Percentiles rank a stretch among this genome's conserved stretches.
phyloP scores from a whole-genome alignment of 1,140 invertebrate genomes.

The Dendrolimus punctatus region DNA sequence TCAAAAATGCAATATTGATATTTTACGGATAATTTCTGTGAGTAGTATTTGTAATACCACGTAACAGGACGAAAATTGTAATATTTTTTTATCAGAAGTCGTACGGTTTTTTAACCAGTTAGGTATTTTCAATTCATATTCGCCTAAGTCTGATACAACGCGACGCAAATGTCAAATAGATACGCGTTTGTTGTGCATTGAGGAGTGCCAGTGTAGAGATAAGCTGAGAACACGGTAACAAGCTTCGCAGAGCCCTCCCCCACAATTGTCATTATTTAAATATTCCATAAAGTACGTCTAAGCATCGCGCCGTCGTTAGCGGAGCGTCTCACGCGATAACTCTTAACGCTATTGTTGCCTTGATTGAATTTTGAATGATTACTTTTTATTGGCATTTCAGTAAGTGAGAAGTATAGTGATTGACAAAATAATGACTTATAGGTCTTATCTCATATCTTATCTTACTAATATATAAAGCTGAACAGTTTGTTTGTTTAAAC shows the following conservation, averaged over 20 bases:
- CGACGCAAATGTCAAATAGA: slow-evolving; percentile 1
- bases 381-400: slow-evolving; percentile 3
- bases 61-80: too few relatives aligned
- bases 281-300: slow-evolving; percentile 50
- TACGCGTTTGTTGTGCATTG: slow-evolving; percentile 16
- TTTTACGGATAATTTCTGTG: too few relatives aligned
- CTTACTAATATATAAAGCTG: too few relatives aligned
- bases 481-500: too few relatives aligned
- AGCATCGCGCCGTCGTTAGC: slow-evolving; percentile 43
- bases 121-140: too few relatives aligned
- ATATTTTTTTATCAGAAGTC: too few relatives aligned
- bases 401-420: not conserved
- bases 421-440: too few relatives aligned
- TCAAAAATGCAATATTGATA: too few relatives aligned
- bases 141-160: too few relatives aligned
- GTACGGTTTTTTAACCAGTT: too few relatives aligned
- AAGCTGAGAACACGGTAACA: slow-evolving; percentile 45
- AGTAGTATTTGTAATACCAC: too few relatives aligned
- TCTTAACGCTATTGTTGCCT: slow-evolving; percentile 46
- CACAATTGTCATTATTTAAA: slow-evolving; percentile 56
- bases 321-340: slow-evolving; percentile 38
- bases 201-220: slow-evolving; percentile 53
- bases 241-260: slow-evolving; percentile 25
- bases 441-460: too few relatives aligned
- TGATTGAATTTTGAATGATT: slow-evolving; percentile 37